Evolutionary conservation across 2,113 vertebrate genomes (phyloP).

Genomic region (Vulpes ferrilata): DNA sequence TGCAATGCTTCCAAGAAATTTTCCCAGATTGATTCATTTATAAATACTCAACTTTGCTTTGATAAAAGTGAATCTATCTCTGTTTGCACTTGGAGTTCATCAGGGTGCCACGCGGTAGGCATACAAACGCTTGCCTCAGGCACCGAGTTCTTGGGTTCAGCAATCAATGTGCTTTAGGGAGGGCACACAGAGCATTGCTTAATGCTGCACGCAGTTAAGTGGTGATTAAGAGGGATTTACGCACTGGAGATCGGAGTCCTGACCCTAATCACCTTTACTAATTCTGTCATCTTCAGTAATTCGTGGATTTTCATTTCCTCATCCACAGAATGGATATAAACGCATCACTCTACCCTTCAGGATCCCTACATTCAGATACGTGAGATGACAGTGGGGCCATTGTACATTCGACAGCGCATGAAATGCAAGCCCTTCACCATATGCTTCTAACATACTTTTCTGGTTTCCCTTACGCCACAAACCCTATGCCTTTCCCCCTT

Average conservation of each 20-base stretch:
- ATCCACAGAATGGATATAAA: neutral
- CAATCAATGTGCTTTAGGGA: neutral
- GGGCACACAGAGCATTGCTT: neutral
- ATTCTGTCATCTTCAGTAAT: neutral
- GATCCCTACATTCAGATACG: neutral
- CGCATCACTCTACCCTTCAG: neutral
- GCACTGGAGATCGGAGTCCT: neutral
- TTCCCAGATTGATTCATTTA: neutral
- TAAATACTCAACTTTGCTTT: neutral
- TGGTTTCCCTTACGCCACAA: neutral
- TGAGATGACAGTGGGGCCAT: neutral
- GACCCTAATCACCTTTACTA: constrained; percentile 16
- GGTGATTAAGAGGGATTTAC: neutral
- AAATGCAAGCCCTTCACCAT: neutral
- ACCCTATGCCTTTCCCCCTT: neutral
- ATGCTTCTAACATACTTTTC: neutral
- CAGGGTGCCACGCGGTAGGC: neutral
- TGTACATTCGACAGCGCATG: neutral
- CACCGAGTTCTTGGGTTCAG: neutral
- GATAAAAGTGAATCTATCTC: neutral
- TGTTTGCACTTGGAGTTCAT: neutral
- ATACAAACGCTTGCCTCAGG: neutral
- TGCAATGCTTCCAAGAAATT: neutral
- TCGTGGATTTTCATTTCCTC: neutral
- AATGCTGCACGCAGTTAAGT: neutral